Evolutionary conservation across 2,113 vertebrate species (phyloP), one percentile per base, ranked within the genome.

Genomic region (Cyprinodon variegatus): DNA sequence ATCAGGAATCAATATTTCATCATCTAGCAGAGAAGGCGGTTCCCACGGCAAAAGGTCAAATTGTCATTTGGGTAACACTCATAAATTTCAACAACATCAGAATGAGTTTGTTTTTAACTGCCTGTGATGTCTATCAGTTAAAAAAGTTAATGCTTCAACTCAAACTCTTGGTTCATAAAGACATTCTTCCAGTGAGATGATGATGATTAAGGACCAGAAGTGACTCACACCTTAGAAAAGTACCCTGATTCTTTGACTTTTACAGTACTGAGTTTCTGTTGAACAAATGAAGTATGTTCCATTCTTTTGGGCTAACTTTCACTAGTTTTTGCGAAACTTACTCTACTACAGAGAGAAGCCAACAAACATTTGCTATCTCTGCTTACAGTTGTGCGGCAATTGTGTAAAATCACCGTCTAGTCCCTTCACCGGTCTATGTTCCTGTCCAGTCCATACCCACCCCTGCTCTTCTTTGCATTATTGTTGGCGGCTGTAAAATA

Each of bases 1-100:
- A 92, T 92, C 82, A 91, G 88, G 79, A 91, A 91, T 91, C 84
- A 88, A 86, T 79, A 81, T 82, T 87, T 88, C 87, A 91, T 92
- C 89, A 90, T 82, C 85, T 89, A 91, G 84, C 85, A 76, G 86
- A 86, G 82, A 82, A 85, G 65, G 84, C 89, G 87, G 86, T 91
- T 87, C 69, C 79, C 61, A 77, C 60, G 13, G 63, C 66, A 0
- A 38, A 79, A 64, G 57, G 77, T 84, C 77, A 77, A 76, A 76
- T 53, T 72, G 77, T 81, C 78, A 38, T 48, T 77, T 12, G n/a
- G 73, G 65, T 82, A 62, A 86, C 78, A 65, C 84, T 88, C 88
- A 84, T 74, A 86, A 90, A 89, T 81, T 77, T 83, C 67, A 79
- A 87, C 77, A 74, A 70, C 80, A 72, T 86, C 79, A 76, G 91